Evolutionary conservation across 2,797 vertebrate genomes (phyloP).

Genomic region (Brotula barbata): DNA sequence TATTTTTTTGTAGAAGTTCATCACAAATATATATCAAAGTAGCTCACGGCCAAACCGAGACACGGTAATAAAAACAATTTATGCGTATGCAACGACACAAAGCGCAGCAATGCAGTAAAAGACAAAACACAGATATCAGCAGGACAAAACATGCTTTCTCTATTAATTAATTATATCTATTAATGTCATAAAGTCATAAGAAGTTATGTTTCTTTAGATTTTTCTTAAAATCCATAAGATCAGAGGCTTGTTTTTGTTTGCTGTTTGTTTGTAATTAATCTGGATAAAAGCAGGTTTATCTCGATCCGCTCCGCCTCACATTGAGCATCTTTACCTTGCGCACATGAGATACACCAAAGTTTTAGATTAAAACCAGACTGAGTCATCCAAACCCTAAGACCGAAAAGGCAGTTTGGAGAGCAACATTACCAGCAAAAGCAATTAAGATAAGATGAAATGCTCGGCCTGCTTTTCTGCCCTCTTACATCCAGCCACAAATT

Average conservation of each 20-base stretch:
- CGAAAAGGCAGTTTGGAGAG: conserved; percentile 34
- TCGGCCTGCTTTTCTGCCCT: conserved; percentile 22
- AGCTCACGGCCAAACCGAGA: too few relatives aligned
- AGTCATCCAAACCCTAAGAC: conserved; percentile 25
- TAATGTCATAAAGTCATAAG: too few relatives aligned
- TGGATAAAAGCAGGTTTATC: conserved; percentile 16
- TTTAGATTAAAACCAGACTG: conserved; percentile 31
- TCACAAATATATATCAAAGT: too few relatives aligned
- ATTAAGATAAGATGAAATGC: conserved; percentile 56
- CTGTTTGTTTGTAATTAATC: conserved; percentile 28
- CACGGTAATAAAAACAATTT: too few relatives aligned
- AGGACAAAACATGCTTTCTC: too few relatives aligned
- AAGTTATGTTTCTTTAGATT: too few relatives aligned
- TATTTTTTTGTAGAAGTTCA: too few relatives aligned
- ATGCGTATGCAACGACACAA: too few relatives aligned
- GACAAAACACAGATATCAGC: too few relatives aligned
- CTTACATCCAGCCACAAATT: conserved; percentile 21
- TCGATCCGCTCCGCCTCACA: neutral
- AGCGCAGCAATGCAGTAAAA: too few relatives aligned
- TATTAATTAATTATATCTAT: too few relatives aligned
- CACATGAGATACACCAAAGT: conserved; percentile 13
- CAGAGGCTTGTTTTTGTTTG: neutral
- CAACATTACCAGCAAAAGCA: conserved; percentile 48
- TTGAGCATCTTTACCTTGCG: conserved; percentile 29
- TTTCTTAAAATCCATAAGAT: too few relatives aligned